These are phyloP conservation scores for Strix uralensis DNA, from an alignment of 2,113 vertebrate species.

Conservation along the genomic window DNA sequence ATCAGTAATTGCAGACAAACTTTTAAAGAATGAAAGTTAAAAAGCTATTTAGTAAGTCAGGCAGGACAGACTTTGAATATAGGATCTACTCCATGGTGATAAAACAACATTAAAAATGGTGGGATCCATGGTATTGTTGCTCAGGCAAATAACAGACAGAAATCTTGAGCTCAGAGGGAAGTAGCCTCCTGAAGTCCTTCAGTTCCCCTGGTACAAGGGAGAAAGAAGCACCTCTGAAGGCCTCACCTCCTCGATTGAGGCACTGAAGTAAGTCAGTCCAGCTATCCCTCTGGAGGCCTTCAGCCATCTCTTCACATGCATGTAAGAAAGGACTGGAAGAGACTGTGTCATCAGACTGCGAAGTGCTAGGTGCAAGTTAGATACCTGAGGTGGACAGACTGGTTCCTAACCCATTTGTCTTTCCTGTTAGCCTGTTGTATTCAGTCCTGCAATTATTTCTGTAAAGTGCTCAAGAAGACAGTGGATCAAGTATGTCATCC, in stretches of 20 bases:
- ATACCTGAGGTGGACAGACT: not conserved
- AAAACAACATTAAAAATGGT: not conserved
- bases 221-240: not conserved
- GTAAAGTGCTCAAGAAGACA: not conserved
- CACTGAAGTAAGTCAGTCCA: not conserved
- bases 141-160: not conserved
- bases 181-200: not conserved
- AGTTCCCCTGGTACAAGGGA: not conserved
- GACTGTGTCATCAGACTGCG: not conserved
- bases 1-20: not conserved
- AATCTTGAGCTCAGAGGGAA: not conserved
- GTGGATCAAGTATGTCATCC: not conserved
- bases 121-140: accelerated
- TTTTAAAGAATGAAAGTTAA: not conserved
- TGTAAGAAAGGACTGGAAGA: not conserved
- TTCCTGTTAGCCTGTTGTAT: not conserved
- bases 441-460: not conserved
- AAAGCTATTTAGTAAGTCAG: not conserved
- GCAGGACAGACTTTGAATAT: not conserved
- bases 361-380: not conserved
- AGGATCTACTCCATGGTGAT: not conserved
- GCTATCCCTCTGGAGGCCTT: not conserved
- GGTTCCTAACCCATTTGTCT: not conserved
- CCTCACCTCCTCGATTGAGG: not conserved
- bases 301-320: not conserved